These are phyloP conservation scores for Rhingia rostrata DNA, from an alignment of 2,888 invertebrate genomes.

Conservation along the genomic window DNA sequence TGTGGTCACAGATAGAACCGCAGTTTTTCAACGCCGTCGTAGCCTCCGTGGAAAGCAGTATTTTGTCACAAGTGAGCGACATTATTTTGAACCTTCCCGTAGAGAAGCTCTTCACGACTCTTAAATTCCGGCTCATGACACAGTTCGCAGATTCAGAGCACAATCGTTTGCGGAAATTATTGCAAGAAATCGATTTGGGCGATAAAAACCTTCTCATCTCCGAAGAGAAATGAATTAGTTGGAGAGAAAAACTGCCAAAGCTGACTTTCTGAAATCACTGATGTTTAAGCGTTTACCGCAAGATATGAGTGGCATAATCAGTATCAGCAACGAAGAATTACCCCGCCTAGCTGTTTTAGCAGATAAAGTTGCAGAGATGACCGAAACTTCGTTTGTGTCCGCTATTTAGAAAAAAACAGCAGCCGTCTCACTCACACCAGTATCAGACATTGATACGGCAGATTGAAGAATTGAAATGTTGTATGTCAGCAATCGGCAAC, in stretches of 20 bases:
- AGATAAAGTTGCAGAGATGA: slow-evolving; percentile 67
- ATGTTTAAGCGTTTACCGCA: slow-evolving; percentile 75
- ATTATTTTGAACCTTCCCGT: slow-evolving; percentile 72
- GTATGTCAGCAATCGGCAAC: background rate
- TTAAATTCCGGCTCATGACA: slow-evolving; percentile 73
- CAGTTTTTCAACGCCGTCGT: slow-evolving; percentile 70
- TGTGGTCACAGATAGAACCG: too few species aligned
- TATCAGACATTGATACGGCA: background rate
- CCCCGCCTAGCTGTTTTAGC: slow-evolving; percentile 58
- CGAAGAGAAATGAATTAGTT: too few species aligned
- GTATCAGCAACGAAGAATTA: slow-evolving; percentile 66
- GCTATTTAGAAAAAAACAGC: slow-evolving; percentile 4
- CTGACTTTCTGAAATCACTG: slow-evolving; percentile 74
- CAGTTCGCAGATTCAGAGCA: slow-evolving; percentile 75
- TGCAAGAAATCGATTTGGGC: too few species aligned
- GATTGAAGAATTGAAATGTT: background rate
- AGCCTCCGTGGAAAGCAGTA: slow-evolving; percentile 74
- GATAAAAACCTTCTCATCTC: too few species aligned
- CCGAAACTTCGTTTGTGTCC: slow-evolving; percentile 29
- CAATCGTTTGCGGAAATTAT: too few species aligned
- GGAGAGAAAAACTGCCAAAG: slow-evolving; percentile 59
- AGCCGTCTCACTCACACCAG: background rate
- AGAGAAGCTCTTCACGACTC: slow-evolving; percentile 57
- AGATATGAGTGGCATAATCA: slow-evolving; percentile 69
- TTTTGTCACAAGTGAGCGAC: slow-evolving; percentile 75